phyloP scores from a whole-genome alignment of 2,113 vertebrate genomes.

The Mustela lutreola region DNA sequence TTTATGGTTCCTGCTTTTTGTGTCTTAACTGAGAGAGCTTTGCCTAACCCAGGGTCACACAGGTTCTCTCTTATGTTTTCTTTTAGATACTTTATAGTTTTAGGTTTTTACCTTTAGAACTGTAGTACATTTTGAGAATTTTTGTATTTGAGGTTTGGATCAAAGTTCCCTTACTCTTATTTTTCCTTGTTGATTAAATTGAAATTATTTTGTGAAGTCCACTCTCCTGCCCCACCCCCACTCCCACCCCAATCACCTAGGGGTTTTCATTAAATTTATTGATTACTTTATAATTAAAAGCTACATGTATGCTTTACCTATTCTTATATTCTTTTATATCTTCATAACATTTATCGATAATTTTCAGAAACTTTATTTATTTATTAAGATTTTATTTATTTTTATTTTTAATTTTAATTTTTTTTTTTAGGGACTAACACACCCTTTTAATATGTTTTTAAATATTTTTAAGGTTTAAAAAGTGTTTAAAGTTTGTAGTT shows the following conservation, averaged over 20 bases:
- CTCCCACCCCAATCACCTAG: background rate
- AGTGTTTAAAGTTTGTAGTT: too few relatives aligned
- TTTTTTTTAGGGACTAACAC: too few relatives aligned
- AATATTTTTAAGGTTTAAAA: too few relatives aligned
- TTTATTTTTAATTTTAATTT: too few relatives aligned
- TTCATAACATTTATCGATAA: background rate
- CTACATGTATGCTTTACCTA: background rate
- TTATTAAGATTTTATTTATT: too few relatives aligned
- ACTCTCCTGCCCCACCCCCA: background rate
- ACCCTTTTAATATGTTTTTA: too few relatives aligned
- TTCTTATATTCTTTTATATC: background rate
- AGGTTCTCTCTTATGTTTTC: background rate
- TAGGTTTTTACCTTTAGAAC: background rate
- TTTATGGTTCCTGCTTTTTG: background rate
- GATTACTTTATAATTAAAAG: background rate
- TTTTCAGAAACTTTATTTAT: too few relatives aligned
- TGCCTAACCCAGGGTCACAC: background rate
- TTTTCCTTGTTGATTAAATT: slow-evolving; percentile 14
- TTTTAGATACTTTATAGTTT: background rate
- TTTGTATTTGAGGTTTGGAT: background rate
- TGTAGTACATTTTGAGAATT: background rate
- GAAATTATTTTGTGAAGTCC: slow-evolving; percentile 19
- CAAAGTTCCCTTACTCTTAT: background rate
- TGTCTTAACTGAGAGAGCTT: background rate
- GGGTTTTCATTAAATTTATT: slow-evolving; percentile 12